phyloP scores from a whole-genome alignment of 2,888 invertebrate species.

The Paralinhomoeus sp. region DNA sequence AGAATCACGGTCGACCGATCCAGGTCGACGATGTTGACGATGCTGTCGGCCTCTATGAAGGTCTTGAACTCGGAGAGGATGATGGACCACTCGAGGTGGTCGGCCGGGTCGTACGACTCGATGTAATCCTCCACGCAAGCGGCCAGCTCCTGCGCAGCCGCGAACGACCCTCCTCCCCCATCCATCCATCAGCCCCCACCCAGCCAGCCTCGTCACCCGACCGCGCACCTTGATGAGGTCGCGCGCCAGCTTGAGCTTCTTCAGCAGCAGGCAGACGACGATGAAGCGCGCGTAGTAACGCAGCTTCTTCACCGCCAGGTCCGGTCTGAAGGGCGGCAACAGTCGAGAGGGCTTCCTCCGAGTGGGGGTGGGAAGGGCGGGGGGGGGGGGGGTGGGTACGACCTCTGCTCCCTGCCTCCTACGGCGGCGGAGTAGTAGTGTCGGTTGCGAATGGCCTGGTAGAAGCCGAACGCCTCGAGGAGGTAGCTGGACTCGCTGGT shows the following conservation, averaged over 20 bases:
- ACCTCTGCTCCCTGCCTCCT: no score
- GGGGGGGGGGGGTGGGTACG: no score
- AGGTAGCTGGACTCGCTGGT: constrained; percentile 89
- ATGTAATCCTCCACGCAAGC: constrained; percentile 84
- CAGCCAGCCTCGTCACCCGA: no score
- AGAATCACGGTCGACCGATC: constrained; percentile 59
- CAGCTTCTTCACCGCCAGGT: constrained; percentile 85
- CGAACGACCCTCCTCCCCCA: no score
- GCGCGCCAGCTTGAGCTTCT: constrained; percentile 71
- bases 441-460: constrained; percentile 73
- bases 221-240: constrained; percentile 49
- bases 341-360: no score
- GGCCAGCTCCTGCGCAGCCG: constrained; percentile 46
- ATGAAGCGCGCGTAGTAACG: constrained; percentile 81
- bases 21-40: constrained; percentile 62
- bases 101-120: constrained; percentile 82
- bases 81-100: constrained; percentile 79
- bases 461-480: constrained; percentile 84
- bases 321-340: constrained; percentile 39
- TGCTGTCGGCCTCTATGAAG: constrained; percentile 72
- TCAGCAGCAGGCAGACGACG: constrained; percentile 72
- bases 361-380: no score
- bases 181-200: no score
- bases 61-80: constrained; percentile 80
- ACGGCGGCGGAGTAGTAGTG: no score